A percentile compares a stretch with the other conserved stretches of the same genome.
phyloP scores from a whole-genome alignment of 64 coral and sea anemone genomes.

The Actinia tenebrosa region DNA sequence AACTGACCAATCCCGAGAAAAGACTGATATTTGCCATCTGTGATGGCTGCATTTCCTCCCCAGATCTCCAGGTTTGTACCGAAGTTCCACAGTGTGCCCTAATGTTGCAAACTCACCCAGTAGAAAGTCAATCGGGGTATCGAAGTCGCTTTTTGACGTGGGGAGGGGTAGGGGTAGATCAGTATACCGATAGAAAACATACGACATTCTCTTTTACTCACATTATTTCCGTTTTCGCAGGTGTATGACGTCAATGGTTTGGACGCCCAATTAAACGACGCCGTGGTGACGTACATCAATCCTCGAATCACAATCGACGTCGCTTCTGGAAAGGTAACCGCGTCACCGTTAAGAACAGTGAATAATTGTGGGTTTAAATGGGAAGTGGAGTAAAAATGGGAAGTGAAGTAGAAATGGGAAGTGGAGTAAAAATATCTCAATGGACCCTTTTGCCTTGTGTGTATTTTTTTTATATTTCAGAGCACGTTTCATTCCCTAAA shows the following conservation, averaged over 20 bases:
- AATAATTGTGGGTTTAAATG: neutral
- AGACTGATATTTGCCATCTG: slow-evolving; percentile 79
- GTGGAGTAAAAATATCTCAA: neutral
- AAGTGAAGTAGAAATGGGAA: neutral
- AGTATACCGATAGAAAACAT: no score
- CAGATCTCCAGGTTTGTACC: slow-evolving; percentile 74
- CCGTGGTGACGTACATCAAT: slow-evolving; percentile 61
- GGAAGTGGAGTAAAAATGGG: neutral
- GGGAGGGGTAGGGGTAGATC: no score
- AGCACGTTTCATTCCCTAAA: no score
- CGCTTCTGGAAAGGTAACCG: slow-evolving; percentile 51
- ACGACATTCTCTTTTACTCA: neutral
- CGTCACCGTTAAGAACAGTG: neutral
- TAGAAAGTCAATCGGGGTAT: no score
- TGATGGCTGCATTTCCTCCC: slow-evolving; percentile 79
- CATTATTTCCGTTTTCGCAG: neutral
- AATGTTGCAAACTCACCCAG: no score
- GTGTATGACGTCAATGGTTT: slow-evolving; percentile 67
- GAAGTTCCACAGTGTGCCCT: neutral
- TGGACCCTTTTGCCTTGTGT: no score
- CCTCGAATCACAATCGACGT: slow-evolving; percentile 34
- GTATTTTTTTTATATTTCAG: no score
- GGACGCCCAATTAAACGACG: slow-evolving; percentile 48
- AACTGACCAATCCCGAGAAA: slow-evolving; percentile 42
- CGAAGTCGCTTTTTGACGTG: no score